Evolutionary conservation across 2,888 invertebrate genomes (phyloP).

Genomic region (Automeris io): DNA sequence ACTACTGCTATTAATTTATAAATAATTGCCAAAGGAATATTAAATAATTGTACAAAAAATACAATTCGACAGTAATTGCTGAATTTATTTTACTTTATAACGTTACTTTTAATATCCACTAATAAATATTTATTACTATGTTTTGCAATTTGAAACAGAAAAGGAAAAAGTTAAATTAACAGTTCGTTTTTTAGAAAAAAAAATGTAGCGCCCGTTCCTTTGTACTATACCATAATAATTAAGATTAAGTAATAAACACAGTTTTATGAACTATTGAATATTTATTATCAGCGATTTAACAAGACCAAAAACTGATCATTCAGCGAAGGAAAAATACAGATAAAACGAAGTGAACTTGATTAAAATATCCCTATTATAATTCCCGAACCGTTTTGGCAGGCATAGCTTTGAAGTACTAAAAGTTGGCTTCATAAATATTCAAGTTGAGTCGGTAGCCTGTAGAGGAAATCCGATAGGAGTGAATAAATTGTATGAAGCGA

Average conservation of each 20-base stretch:
- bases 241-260: too few relatives aligned
- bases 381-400: conserved; percentile 25
- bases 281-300: too few relatives aligned
- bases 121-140: too few relatives aligned
- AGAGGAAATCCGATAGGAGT: conserved; percentile 48
- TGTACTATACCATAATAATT: too few relatives aligned
- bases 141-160: too few relatives aligned
- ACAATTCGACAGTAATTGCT: neutral
- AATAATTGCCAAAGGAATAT: neutral
- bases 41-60: neutral
- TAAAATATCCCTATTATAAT: conserved; percentile 22
- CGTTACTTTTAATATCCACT: neutral
- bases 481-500: conserved; percentile 48
- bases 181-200: too few relatives aligned
- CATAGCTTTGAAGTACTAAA: conserved; percentile 41
- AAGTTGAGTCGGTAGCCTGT: conserved; percentile 29
- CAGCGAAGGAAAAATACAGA: too few relatives aligned
- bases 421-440: conserved; percentile 61
- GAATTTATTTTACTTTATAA: neutral
- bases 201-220: too few relatives aligned
- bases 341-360: neutral
- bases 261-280: too few relatives aligned
- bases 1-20: neutral
- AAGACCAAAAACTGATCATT: too few relatives aligned
- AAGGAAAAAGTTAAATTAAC: too few relatives aligned